A percentile compares a stretch with the other conserved stretches of the same genome.
phyloP scores from a whole-genome alignment of 2,888 invertebrate genomes.

The Drosophila parthenogenetica region DNA sequence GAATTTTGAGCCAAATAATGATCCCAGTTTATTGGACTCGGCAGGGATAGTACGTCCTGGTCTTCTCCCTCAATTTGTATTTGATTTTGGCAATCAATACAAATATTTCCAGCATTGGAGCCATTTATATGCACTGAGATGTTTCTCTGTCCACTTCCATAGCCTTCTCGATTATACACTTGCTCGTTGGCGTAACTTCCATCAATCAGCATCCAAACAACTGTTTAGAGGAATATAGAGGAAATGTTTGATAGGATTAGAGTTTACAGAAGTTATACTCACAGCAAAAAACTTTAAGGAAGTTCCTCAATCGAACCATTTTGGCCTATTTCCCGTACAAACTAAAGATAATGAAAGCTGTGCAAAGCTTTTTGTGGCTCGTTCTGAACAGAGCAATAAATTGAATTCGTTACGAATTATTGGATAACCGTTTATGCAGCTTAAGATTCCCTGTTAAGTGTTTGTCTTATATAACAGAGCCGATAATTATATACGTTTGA shows the following conservation, averaged over 20 bases:
- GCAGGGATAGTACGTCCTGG: too few relatives aligned
- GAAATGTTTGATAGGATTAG: background rate
- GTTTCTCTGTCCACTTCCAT: background rate
- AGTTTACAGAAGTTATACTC: background rate
- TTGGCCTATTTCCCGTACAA: background rate
- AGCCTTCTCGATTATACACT: background rate
- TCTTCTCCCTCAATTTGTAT: background rate
- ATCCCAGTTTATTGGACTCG: too few relatives aligned
- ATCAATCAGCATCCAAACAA: constrained; percentile 1
- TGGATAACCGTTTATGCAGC: constrained; percentile 10
- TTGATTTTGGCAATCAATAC: constrained; percentile 37
- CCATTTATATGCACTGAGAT: constrained; percentile 20
- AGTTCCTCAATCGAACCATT: constrained; percentile 5
- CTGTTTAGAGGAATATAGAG: background rate
- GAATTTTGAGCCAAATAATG: too few relatives aligned
- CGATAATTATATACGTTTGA: background rate
- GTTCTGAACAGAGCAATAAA: background rate
- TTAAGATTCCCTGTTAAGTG: background rate
- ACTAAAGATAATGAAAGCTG: background rate
- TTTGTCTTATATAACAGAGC: background rate
- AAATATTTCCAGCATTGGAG: constrained; percentile 17
- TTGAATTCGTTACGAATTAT: constrained; percentile 8
- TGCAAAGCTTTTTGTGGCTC: constrained; percentile 4
- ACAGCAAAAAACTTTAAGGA: constrained; percentile 8
- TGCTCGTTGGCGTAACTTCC: background rate